These are phyloP conservation scores for Anodontia alba DNA, from an alignment of 2,888 invertebrate species.

Conservation along the genomic window DNA sequence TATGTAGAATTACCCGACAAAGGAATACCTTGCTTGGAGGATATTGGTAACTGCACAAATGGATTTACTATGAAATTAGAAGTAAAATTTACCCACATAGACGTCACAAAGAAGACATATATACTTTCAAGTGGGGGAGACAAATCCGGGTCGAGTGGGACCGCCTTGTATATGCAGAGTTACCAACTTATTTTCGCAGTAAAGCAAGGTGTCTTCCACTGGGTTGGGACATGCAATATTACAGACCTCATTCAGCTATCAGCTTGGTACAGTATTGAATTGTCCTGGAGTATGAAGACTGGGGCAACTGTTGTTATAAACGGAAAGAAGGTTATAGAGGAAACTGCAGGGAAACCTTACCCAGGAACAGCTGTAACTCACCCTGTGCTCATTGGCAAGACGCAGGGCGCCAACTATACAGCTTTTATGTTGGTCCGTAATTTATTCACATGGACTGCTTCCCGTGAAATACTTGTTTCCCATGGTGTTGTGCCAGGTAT, in stretches of 20 bases:
- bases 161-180: constrained; percentile 65
- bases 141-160: constrained; percentile 52
- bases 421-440: constrained; percentile 62
- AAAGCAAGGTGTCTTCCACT: constrained; percentile 58
- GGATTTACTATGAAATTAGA: constrained; percentile 70
- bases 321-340: constrained; percentile 51
- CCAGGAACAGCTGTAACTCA: constrained; percentile 45
- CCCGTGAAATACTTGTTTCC: constrained; percentile 58
- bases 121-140: constrained; percentile 74
- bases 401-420: constrained; percentile 53
- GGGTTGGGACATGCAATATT: constrained; percentile 53
- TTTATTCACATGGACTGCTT: constrained; percentile 66
- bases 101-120: constrained; percentile 62
- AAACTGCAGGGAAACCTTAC: constrained; percentile 34
- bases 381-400: constrained; percentile 63
- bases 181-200: constrained; percentile 64
- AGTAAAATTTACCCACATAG: constrained; percentile 60
- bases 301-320: constrained; percentile 60
- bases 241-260: constrained; percentile 33
- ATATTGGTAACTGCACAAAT: constrained; percentile 62
- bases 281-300: constrained; percentile 56
- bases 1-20: constrained; percentile 67
- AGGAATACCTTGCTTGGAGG: constrained; percentile 69
- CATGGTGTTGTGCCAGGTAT: constrained; percentile 55
- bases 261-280: constrained; percentile 61